Percentiles rank a stretch among this genome's conserved stretches.
Conservation (phyloP, 2,113 vertebrate species). For the Pterocles gutturalis region DNA sequence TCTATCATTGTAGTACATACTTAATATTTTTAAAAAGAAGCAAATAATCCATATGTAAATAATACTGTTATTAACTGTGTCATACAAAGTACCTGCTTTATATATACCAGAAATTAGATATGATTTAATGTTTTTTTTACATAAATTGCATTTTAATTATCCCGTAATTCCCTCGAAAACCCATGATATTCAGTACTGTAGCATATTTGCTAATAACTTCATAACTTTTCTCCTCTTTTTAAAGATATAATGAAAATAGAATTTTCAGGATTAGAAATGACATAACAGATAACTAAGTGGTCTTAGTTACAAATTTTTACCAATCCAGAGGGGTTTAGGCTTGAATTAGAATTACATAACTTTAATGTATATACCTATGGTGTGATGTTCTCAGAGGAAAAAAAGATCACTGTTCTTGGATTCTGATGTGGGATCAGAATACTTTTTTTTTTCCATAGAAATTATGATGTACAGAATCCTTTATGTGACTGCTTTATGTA, state of each 20-base stretch:
- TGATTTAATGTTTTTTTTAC: neutral
- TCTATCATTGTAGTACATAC: neutral
- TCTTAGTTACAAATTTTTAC: neutral
- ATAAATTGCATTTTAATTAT: neutral
- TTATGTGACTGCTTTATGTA: neutral
- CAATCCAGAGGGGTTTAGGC: neutral
- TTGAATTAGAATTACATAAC: neutral
- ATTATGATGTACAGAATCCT: neutral
- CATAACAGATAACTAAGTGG: neutral
- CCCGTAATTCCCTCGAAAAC: neutral
- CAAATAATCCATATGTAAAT: neutral
- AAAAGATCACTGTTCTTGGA: neutral
- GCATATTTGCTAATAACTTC: neutral
- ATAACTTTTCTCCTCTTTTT: neutral
- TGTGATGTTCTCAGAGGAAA: neutral
- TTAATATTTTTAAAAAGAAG: neutral
- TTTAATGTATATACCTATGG: neutral
- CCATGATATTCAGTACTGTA: neutral
- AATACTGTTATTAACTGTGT: neutral
- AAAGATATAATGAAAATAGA: neutral
- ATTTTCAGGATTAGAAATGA: neutral
- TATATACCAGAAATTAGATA: neutral
- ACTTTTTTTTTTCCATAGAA: neutral
- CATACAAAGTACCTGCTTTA: neutral
- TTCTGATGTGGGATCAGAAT: neutral